Evolutionary conservation across 2,888 invertebrate genomes (phyloP), one percentile per base, ranked within the genome.

Genomic region (Mycalesis mineus): DNA sequence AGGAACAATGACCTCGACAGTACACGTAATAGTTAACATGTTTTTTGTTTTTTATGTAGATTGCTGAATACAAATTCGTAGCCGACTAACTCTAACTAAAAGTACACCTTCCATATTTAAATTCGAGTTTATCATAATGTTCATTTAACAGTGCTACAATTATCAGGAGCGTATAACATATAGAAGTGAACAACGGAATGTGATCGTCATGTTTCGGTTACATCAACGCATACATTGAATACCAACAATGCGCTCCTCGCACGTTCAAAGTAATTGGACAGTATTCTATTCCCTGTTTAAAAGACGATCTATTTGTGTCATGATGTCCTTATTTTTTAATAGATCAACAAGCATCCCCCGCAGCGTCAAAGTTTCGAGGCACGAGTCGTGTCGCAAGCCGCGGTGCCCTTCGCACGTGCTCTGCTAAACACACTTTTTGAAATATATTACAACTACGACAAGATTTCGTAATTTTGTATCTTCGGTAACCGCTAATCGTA

Each of bases 311-410:
- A 89, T 89, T 89, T 88, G 74, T 87, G 88, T 87, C 88, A 83
- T 83, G 80, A 85, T 84, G 87, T 88, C 86, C 84, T 89, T 88
- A 87, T 88, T 88, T 89, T 88, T 88, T 88, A 83, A 88, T 89
- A 89, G 89, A 89, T 86, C 84, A 76, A 74, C 72, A 77, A 86
- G 77, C 88, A 88, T 88, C 89, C 89, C 89, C 88, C 88, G 87
- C 88, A 75, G 75, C 80, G 89, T 74, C 71, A 75, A 74, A 73
- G 78, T 77, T 75, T 75, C 78, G 82, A 82, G 82, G 77, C 77
- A 79, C 82, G 80, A 87, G 82, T 83, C 75, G 81, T 77, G 78
- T 78, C 77, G 75, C 73, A 75, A 80, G 77, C 79, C 68, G 79
- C 77, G 74, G 75, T 74, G 78, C 81, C 79, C 82, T 79, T 78